phyloP scores from a whole-genome alignment of 1,140 invertebrate species.

The Pentalonia nigronervosa region DNA sequence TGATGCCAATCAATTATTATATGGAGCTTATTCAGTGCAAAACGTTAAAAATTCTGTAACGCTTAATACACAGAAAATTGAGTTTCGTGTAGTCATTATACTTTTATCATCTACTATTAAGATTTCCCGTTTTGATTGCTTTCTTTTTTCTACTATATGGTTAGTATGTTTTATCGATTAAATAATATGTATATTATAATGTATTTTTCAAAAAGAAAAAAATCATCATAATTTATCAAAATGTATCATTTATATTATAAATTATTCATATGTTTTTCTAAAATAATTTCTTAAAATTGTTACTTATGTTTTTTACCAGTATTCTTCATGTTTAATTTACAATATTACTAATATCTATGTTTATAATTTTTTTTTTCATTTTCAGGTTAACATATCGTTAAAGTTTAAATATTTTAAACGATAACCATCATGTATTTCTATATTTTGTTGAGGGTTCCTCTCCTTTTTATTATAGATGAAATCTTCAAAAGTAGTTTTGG shows the following conservation, averaged over 20 bases:
- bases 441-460: constrained; percentile 58
- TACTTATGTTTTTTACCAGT: background rate
- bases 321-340: background rate
- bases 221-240: background rate
- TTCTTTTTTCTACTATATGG: background rate
- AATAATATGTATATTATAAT: too few relatives aligned
- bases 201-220: background rate
- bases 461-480: constrained; percentile 59
- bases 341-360: background rate
- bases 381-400: background rate
- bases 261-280: background rate
- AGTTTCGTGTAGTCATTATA: too few relatives aligned
- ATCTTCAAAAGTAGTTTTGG: constrained; percentile 58
- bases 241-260: background rate
- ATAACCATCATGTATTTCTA: background rate
- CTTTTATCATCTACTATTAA: background rate
- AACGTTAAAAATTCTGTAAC: background rate
- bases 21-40: too few relatives aligned
- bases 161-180: background rate
- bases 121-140: background rate
- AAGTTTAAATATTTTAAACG: background rate
- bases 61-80: too few relatives aligned
- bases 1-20: background rate
- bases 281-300: background rate
- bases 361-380: background rate